Base-by-base conservation (phyloP, 1,140 invertebrate species). In the Drosophila bocki region DNA sequence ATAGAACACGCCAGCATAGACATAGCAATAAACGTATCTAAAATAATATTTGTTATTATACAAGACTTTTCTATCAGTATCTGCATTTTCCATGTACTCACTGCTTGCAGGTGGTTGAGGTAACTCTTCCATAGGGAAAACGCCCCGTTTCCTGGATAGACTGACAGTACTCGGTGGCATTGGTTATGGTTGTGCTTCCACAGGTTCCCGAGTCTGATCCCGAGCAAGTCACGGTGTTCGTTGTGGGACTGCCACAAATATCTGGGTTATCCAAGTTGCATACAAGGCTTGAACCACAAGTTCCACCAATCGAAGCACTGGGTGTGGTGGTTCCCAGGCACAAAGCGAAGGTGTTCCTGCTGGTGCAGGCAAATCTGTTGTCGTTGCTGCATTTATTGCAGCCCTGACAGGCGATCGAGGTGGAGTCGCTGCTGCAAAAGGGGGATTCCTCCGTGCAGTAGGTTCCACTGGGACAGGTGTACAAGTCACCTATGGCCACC, bases 11-110 rank as follows among this genome's bases (percentile, higher is more conserved):
- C 17, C 39, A 8, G 26, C n/a, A 9, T 0, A 33, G 12, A 3
- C 7, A 42, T 48, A 78, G 33, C 82, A 85, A n/a, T 11, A 12
- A 0, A 85, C 42, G 19, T 85, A 85, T 33, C 82, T 85, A 3
- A 17, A 32, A 37, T 53, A 13, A 58, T 17, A 9, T 32, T 6
- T 13, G 15, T 33, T 1, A 4, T 22, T 2, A 35, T n/a, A 19
- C 0, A 7, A 35, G 3, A 42, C 15, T 0, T 44, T 13, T 17
- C 15, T n/a, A 3, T 17, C 0, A 26, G 1, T n/a, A n/a, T 26
- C 4, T 13, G 6, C 7, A 13, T 5, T 26, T 6, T 26, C 7
- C 0, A 1, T 3, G 2, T 9, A 63, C 74, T 80, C 15, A 85
- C 82, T 81, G 78, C 33, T 15, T 64, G 63, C 82, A 85, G 2